Conservation (phyloP, 2,888 invertebrate genomes). For the Andrena bicolor region DNA sequence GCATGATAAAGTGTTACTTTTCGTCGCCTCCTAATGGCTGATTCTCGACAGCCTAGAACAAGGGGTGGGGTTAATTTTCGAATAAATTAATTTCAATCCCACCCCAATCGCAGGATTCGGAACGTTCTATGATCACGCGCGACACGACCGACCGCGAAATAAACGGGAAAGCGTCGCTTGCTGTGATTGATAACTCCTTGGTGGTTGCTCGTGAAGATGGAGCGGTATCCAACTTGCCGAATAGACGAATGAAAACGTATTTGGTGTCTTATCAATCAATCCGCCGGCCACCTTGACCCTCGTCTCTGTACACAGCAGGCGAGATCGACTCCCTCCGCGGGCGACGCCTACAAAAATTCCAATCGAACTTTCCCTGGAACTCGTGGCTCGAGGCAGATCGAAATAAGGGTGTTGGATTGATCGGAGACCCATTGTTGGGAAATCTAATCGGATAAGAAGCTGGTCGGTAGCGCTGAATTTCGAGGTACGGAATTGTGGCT, state of each 20-base stretch:
- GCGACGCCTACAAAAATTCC: neutral
- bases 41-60: too few relatives aligned
- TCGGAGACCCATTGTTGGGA: too few relatives aligned
- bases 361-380: neutral
- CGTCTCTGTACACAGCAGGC: neutral
- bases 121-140: too few relatives aligned
- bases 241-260: neutral
- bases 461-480: neutral
- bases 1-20: too few relatives aligned
- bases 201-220: neutral
- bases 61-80: too few relatives aligned
- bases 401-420: too few relatives aligned
- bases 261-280: conserved; percentile 3
- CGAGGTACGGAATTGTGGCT: neutral
- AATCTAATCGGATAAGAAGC: neutral
- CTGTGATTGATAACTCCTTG: neutral
- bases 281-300: neutral
- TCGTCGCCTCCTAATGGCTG: too few relatives aligned
- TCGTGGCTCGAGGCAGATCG: too few relatives aligned
- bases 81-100: too few relatives aligned
- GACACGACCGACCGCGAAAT: too few relatives aligned
- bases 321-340: neutral
- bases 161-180: neutral
- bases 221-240: neutral
- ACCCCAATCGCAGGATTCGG: too few relatives aligned